Evolutionary conservation across 2,888 invertebrate genomes (phyloP).

Genomic region (Scaptomyza cyrtandrae): DNA sequence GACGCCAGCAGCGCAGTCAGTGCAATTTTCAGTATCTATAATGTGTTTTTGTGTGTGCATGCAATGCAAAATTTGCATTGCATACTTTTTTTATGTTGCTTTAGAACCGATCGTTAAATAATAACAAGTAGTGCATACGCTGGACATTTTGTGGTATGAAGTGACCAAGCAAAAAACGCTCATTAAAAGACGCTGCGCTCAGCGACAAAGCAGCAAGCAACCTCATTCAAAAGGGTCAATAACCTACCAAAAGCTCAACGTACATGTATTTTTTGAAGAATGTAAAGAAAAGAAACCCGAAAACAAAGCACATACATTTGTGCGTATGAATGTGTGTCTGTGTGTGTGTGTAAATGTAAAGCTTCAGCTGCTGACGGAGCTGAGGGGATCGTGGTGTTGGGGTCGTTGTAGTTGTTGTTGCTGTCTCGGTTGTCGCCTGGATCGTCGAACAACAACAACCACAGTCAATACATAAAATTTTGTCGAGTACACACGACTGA

Average conservation of each 20-base stretch:
- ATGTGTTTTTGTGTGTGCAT: slow-evolving; percentile 2
- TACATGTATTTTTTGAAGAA: slow-evolving; percentile 59
- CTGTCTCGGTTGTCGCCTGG: slow-evolving; percentile 31
- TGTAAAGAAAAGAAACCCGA: slow-evolving; percentile 72
- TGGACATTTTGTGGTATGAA: slow-evolving; percentile 9
- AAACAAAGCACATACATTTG: slow-evolving; percentile 47
- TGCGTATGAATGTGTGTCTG: slow-evolving; percentile 14
- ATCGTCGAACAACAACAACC: slow-evolving; percentile 61
- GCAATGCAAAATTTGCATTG: slow-evolving; percentile 54
- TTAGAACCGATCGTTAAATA: slow-evolving; percentile 28
- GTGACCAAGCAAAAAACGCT: slow-evolving; percentile 18
- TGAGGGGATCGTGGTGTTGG: slow-evolving; percentile 47
- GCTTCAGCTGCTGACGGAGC: slow-evolving; percentile 48
- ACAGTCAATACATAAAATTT: slow-evolving; percentile 66
- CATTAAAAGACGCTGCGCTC: slow-evolving; percentile 51
- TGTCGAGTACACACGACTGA: slow-evolving; percentile 46
- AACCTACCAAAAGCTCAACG: slow-evolving; percentile 71
- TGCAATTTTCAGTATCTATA: slow-evolving; percentile 51
- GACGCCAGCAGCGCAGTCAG: slow-evolving; percentile 54
- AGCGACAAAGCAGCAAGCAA: slow-evolving; percentile 57
- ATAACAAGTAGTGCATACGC: slow-evolving; percentile 13
- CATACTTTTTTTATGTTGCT: slow-evolving; percentile 62
- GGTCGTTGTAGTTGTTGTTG: slow-evolving; percentile 33
- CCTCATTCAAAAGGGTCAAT: slow-evolving; percentile 76
- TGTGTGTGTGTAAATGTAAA: slow-evolving; percentile 47